phyloP scores from a whole-genome alignment of 2,888 invertebrate species.

The Lagria hirta region DNA sequence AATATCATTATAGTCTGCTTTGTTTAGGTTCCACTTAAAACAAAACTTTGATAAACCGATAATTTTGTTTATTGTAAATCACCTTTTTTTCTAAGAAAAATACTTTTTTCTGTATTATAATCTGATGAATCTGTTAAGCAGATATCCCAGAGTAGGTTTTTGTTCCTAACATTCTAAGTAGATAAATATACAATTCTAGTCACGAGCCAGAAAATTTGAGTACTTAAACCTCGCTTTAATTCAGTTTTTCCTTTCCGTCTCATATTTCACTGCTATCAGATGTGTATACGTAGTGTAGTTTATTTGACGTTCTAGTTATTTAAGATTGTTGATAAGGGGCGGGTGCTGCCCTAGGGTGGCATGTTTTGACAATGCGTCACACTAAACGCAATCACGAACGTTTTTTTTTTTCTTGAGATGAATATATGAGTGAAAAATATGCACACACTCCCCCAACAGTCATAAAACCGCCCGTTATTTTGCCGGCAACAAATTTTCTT shows the following conservation, averaged over 20 bases:
- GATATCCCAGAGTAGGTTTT: too few relatives aligned
- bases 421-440: constrained; percentile 28
- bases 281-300: constrained; percentile 37
- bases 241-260: constrained; percentile 43
- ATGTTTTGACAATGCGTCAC: constrained; percentile 49
- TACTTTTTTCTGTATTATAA: too few relatives aligned
- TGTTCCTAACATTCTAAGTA: too few relatives aligned
- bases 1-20: too few relatives aligned
- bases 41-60: too few relatives aligned
- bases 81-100: too few relatives aligned
- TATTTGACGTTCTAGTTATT: constrained; percentile 45
- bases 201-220: too few relatives aligned
- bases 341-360: constrained; percentile 26
- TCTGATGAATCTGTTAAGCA: too few relatives aligned
- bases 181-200: too few relatives aligned
- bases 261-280: constrained; percentile 43
- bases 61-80: too few relatives aligned
- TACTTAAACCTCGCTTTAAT: constrained; percentile 37
- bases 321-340: constrained; percentile 41
- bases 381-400: constrained; percentile 42
- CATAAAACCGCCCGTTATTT: too few relatives aligned
- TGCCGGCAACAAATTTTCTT: constrained; percentile 11
- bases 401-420: constrained; percentile 30
- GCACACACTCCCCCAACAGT: constrained; percentile 24
- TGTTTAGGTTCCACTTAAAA: too few relatives aligned